A percentile compares a stretch with the other conserved stretches of the same genome.
These are phyloP conservation scores for Drosophila littoralis DNA, from an alignment of 1,140 invertebrate species.

Conservation along the genomic window DNA sequence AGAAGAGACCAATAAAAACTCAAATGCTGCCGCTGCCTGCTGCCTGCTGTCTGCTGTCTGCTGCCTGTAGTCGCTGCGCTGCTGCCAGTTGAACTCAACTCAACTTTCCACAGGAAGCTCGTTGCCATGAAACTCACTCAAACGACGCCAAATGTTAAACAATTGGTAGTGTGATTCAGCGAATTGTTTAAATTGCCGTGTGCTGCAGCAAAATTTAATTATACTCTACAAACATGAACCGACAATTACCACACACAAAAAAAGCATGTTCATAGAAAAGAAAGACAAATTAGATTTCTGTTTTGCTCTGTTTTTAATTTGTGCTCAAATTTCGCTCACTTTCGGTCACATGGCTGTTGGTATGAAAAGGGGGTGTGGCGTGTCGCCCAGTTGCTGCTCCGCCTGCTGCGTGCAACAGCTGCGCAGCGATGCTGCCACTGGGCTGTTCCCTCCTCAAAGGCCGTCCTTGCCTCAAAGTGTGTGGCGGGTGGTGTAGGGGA, in stretches of 20 bases:
- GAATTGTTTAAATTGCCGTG: constrained; percentile 30
- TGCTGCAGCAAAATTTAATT: constrained; percentile 51
- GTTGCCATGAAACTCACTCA: constrained; percentile 49
- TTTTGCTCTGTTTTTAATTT: constrained; percentile 28
- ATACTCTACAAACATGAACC: constrained; percentile 17
- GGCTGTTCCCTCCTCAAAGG: constrained; percentile 5
- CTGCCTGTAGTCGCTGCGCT: constrained; percentile 28
- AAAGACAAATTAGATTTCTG: constrained; percentile 13
- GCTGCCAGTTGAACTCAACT: constrained; percentile 33
- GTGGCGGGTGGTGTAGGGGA: neutral
- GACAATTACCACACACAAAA: neutral
- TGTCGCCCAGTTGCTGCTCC: neutral
- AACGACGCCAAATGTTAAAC: constrained; percentile 16
- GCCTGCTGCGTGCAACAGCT: constrained; percentile 45
- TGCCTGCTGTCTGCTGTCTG: constrained; percentile 3
- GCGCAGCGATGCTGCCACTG: constrained; percentile 11
- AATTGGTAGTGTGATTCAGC: constrained; percentile 9
- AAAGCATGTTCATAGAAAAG: constrained; percentile 9
- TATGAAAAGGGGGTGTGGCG: neutral
- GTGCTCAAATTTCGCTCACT: constrained; percentile 40
- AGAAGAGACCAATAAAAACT: constrained; percentile 32
- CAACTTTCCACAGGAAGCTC: constrained; percentile 47
- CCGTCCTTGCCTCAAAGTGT: constrained; percentile 16
- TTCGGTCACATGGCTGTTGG: constrained; percentile 5
- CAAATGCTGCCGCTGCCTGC: constrained; percentile 39